Evolutionary conservation across 2,888 invertebrate species (phyloP), one percentile per base, ranked within the genome.

Genomic region (Arge pagana): DNA sequence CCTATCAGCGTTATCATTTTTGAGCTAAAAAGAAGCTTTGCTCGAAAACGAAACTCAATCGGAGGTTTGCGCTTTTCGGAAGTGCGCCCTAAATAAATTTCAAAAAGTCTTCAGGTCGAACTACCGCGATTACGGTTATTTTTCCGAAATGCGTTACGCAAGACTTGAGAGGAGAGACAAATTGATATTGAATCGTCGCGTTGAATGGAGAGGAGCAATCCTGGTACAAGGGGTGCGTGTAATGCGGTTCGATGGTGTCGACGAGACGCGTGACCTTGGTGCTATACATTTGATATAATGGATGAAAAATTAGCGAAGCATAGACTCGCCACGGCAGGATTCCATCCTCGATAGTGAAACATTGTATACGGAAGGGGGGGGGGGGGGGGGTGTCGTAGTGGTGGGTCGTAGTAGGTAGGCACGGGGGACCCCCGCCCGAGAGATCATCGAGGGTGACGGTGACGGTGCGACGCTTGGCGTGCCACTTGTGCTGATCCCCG

Each of bases 401-500:
- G n/a, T n/a, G n/a, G n/a, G n/a, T n/a, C n/a, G n/a, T n/a, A n/a
- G 18, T 36, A 36, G 4, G 7, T 21, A 21, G 5, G 39, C 11
- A n/a, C 11, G 23, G 21, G 16, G 30, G 8, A 13, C 18, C 11
- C 16, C 16, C 30, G 37, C 6, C 8, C 11, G 10, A 5, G 15
- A 21, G 11, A 10, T 2, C 3, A 10, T 6, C 8, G 30, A 42
- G 6, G 11, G 7, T 13, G 21, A 33, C 13, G 15, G 33, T n/a
- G 30, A n/a, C 8, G 19, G 31, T 26, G 7, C n/a, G 15, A 13
- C 33, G 31, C 18, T 43, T 35, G 8, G 33, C 13, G 15, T 23
- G 45, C 45, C 72, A 72, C 72, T 72, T 72, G 71, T 67, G 66
- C 64, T 68, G 66, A 71, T 72, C 72, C 71, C 66, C 70, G 71